Base-by-base conservation (phyloP, 1,140 invertebrate species). In the Pomacea maculata region DNA sequence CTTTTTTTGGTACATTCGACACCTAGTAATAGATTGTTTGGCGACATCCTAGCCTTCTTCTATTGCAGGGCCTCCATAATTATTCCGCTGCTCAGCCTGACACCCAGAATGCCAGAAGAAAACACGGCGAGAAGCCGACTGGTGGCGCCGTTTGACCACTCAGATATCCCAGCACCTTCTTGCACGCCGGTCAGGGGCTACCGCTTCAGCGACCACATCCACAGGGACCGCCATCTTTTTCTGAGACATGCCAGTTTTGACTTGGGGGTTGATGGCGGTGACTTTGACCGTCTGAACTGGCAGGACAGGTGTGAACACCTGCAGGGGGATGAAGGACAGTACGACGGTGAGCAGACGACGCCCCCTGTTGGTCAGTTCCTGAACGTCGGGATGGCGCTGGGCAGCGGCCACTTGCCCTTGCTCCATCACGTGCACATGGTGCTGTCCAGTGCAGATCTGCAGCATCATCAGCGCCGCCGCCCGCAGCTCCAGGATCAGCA, bases 191-290 rank as follows among this genome's bases (percentile, higher is more conserved):
- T 75, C 21, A 63, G 17, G 12, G 21, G 14, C 7, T 80, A 75
- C 64, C 79, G 79, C 64, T 80, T 80, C 72, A 82, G 81, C 73
- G 81, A 82, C 25, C 72, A 79, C 65, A 80, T 82, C 54, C 77
- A 82, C 72, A 25, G 55, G 19, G 81, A 82, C 57, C 72, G 81
- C 11, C 73, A 82, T 55, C 63, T 79, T 65, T 82, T 82, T 54
- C 72, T 79, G 45, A 76, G 71, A 45, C 55, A 55, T 15, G 80
- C 80, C 68, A 78, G 34, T 17, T 34, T 78, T 34, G 73, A 55
- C 17, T 52, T 76, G 25, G 67, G 67, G 65, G 15, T 29, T 64
- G 63, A 54, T 45, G 29, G 34, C 34, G 21, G 61, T 65, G 45
- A 25, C 29, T 17, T 45, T 1, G 34, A 45, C 34, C 34, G 34